Percentiles rank a stretch among this genome's conserved stretches.
These are phyloP conservation scores for Actias luna DNA, from an alignment of 2,888 invertebrate genomes.

Conservation along the genomic window DNA sequence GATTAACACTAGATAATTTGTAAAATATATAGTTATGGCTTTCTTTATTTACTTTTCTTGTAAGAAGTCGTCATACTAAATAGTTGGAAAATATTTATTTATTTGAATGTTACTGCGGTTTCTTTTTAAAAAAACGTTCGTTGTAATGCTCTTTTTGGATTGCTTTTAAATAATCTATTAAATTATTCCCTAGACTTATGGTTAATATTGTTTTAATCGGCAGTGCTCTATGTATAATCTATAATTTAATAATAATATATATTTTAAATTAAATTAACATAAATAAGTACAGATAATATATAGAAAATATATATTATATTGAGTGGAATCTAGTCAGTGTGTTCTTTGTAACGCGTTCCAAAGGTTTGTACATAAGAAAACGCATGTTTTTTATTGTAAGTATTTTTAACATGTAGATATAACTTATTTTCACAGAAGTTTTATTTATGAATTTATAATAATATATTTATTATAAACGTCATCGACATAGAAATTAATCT, in stretches of 20 bases:
- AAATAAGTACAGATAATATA: slow-evolving; percentile 24
- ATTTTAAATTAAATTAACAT: slow-evolving; percentile 8
- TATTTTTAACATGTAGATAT: background rate
- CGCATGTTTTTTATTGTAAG: slow-evolving; percentile 48
- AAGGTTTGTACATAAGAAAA: slow-evolving; percentile 73
- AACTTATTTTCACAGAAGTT: background rate
- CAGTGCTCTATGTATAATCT: background rate
- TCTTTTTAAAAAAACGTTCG: too few species aligned
- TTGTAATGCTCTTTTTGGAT: background rate
- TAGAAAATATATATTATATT: slow-evolving; percentile 26
- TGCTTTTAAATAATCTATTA: background rate
- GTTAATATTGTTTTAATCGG: background rate
- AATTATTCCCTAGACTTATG: background rate
- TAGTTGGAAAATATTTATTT: background rate
- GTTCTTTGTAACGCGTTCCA: slow-evolving; percentile 77
- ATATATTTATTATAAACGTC: too few species aligned
- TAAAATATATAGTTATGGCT: too few species aligned
- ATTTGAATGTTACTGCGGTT: too few species aligned
- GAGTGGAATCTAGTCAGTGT: slow-evolving; percentile 81
- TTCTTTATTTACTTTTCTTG: too few species aligned
- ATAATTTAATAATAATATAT: background rate
- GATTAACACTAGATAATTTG: too few species aligned
- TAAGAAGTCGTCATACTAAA: too few species aligned
- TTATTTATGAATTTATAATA: background rate
- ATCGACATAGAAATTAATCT: too few species aligned